Evolutionary conservation across 2,888 invertebrate species (phyloP).

Genomic region (Psylliodes chrysocephalus): DNA sequence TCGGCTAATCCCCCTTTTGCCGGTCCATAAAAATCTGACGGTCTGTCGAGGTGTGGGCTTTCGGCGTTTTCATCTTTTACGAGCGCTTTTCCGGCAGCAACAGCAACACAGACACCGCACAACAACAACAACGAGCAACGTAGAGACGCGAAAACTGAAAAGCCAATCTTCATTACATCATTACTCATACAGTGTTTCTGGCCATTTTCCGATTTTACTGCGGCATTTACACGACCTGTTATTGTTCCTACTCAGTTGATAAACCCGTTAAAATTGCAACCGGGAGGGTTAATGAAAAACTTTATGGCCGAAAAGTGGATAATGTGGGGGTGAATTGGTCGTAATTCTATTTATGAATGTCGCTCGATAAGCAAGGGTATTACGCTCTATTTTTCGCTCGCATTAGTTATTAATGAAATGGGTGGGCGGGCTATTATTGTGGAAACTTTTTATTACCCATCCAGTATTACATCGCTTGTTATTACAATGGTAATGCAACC

Average conservation of each 20-base stretch:
- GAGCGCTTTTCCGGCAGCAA: conserved; percentile 17
- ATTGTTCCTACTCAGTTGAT: conserved; percentile 31
- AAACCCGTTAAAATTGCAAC: conserved; percentile 32
- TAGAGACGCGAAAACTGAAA: conserved; percentile 23
- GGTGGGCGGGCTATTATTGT: conserved; percentile 3
- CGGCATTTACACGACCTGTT: conserved; percentile 23
- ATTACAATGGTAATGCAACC: too few species aligned
- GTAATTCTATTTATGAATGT: conserved; percentile 23
- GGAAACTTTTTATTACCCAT: background rate
- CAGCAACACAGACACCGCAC: too few species aligned
- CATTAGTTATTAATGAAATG: conserved; percentile 8
- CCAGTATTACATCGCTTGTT: too few species aligned
- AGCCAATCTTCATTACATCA: conserved; percentile 37
- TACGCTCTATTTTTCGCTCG: background rate
- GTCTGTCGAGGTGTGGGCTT: too few species aligned
- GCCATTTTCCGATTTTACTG: conserved; percentile 26
- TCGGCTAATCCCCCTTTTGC: background rate
- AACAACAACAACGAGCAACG: too few species aligned
- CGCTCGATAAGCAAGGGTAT: conserved; percentile 8
- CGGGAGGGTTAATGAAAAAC: conserved; percentile 29
- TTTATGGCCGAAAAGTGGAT: conserved; percentile 24
- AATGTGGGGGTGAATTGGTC: conserved; percentile 17
- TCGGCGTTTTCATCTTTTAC: conserved; percentile 19
- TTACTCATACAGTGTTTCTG: conserved; percentile 32
- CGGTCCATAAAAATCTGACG: conserved; percentile 1